These are phyloP conservation scores for Sebastes vulpes DNA, from an alignment of 2,797 vertebrate species.

Conservation along the genomic window DNA sequence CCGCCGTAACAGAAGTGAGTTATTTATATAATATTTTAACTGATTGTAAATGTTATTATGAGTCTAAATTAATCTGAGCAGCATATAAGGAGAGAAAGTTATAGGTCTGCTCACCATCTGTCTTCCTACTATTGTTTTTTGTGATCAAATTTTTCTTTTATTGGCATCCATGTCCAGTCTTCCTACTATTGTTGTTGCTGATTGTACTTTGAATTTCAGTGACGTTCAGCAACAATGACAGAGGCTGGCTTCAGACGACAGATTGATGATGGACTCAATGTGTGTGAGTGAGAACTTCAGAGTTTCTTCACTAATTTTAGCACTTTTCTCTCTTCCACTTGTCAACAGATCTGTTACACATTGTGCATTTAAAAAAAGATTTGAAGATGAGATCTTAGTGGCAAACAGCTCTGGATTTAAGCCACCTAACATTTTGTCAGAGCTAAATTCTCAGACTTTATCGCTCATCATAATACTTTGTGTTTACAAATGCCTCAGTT, in stretches of 20 bases:
- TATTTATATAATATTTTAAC: not conserved
- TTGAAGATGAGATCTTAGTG: not conserved
- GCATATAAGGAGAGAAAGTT: not conserved
- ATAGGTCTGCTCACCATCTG: conserved; percentile 6
- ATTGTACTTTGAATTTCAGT: conserved; percentile 69
- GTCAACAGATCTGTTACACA: not conserved
- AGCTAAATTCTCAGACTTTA: not conserved
- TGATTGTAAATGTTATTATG: not conserved
- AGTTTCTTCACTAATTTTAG: not conserved
- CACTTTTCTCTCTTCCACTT: not conserved
- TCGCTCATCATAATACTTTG: not conserved
- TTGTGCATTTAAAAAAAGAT: not conserved
- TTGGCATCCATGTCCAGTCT: conserved; percentile 37
- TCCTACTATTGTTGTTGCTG: conserved; percentile 74
- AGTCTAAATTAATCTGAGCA: not conserved
- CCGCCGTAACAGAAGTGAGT: not conserved
- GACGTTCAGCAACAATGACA: conserved; percentile 12
- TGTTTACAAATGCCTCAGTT: not conserved
- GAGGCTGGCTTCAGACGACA: conserved; percentile 23
- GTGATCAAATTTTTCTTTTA: not conserved
- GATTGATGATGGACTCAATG: conserved; percentile 17
- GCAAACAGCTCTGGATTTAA: not conserved
- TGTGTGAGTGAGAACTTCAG: not conserved
- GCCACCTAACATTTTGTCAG: not conserved
- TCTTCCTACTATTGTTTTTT: conserved; percentile 70